phyloP scores from a whole-genome alignment of 2,113 vertebrate species.

The Grammomys dolichurus region DNA sequence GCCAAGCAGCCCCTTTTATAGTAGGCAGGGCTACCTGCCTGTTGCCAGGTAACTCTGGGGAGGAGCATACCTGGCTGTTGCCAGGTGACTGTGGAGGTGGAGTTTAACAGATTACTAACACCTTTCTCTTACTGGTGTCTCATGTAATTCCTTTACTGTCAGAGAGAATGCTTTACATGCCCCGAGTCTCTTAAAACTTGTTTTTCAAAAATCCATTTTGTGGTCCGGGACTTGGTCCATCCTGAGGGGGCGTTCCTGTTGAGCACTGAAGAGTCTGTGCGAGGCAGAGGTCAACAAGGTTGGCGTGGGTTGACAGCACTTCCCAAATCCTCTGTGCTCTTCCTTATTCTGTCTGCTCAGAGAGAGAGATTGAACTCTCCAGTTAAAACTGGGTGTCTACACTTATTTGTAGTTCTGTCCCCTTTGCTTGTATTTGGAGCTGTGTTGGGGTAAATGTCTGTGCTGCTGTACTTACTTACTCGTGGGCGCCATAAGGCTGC shows the following conservation, averaged over 20 bases:
- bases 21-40: no score
- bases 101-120: no score
- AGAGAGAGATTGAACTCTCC: background rate
- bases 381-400: accelerated
- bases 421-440: background rate
- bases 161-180: background rate
- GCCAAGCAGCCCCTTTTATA: no score
- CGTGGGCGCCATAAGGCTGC: accelerated
- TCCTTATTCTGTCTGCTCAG: background rate
- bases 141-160: background rate
- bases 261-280: background rate
- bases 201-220: background rate
- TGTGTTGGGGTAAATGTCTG: background rate
- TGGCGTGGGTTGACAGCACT: accelerated
- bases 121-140: background rate
- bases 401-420: background rate
- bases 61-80: no score
- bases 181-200: background rate
- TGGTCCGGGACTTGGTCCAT: background rate
- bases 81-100: no score
- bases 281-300: accelerated
- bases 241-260: background rate
- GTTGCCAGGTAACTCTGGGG: no score
- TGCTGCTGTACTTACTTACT: background rate
- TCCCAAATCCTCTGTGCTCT: background rate